Conservation (phyloP, 2,797 vertebrate species). For the Chromobotia macracanthus region DNA sequence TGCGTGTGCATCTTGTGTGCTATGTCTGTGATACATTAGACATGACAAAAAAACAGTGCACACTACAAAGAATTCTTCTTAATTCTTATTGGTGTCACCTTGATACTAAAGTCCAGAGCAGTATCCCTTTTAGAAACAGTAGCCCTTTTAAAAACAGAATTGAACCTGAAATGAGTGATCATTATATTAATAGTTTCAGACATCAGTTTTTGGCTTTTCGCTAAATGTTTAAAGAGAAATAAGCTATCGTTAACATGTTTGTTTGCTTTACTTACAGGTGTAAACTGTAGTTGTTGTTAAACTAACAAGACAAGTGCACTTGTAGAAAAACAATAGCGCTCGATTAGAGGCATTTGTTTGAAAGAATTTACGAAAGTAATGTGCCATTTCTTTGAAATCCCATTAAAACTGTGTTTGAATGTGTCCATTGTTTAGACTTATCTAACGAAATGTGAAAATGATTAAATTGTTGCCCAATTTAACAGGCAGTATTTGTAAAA, state of each 20-base stretch:
- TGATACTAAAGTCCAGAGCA: slow-evolving; percentile 19
- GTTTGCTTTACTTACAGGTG: slow-evolving; percentile 37
- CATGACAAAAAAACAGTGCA: background rate
- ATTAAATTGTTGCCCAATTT: slow-evolving; percentile 2
- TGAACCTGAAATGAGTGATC: slow-evolving; percentile 28
- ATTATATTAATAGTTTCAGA: slow-evolving; percentile 28
- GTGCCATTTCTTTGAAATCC: background rate
- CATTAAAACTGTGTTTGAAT: slow-evolving; percentile 3
- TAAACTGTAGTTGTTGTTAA: background rate
- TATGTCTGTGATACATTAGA: background rate
- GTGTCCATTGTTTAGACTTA: background rate
- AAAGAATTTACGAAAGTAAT: background rate
- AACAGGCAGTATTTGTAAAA: slow-evolving; percentile 15
- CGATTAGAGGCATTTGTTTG: slow-evolving; percentile 33
- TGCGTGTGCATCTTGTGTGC: background rate
- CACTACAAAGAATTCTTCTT: background rate
- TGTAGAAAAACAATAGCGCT: background rate
- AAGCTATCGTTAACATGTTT: background rate
- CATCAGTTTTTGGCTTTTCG: background rate
- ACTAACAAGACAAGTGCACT: background rate
- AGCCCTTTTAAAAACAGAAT: background rate
- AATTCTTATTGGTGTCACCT: slow-evolving; percentile 31
- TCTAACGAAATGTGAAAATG: background rate
- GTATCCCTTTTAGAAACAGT: too few relatives aligned
- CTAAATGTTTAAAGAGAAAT: slow-evolving; percentile 15